Base-by-base conservation (phyloP, 2,888 invertebrate species). In the Acholoe squamosa region DNA sequence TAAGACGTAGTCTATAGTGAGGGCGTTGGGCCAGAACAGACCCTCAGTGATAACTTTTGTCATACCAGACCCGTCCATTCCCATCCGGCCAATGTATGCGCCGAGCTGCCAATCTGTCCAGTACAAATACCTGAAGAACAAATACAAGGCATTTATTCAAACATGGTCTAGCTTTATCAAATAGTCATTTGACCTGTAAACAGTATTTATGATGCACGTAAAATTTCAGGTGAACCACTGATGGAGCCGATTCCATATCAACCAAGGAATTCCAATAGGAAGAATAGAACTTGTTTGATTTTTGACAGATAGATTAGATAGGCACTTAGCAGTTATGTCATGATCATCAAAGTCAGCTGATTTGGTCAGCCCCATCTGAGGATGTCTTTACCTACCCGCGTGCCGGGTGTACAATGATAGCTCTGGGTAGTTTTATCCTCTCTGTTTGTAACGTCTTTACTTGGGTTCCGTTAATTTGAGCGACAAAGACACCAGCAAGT, bases 1-100 rank as follows among this genome's bases (percentile, higher is more conserved):
- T 0, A 99, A 98, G 95, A 99, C 98, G 95, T 98, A 99, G 95
- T 99, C 99, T 91, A 99, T 97, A 0, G 99, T 98, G 25, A 99
- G 96, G 0, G 99, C 99, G 95, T 99, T 99, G 0, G 99, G 99
- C 99, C 99, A 99, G 0, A 99, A 99, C 0, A 95, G 91, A 52
- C 94, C 93, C 0, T 98, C 98, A 33, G 98, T 98, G 25, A 99
- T 96, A 92, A 99, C 14, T 51, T 91, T 97, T 0, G 98, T 98
- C 94, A 98, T 98, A 94, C 98, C 98, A 7, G 98, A 97, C 0
- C 99, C 99, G 94, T 99, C 99, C 98, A 99, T 98, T 84, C 98
- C 98, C 96, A 99, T 97, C 96, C 99, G 98, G 19, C 98, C 99
- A 92, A 99, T 99, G 96, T 98, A 99, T 0, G 99, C 98, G 96